These are phyloP conservation scores for Chydorus sphaericus DNA, from an alignment of 2,888 invertebrate genomes.

Conservation along the genomic window DNA sequence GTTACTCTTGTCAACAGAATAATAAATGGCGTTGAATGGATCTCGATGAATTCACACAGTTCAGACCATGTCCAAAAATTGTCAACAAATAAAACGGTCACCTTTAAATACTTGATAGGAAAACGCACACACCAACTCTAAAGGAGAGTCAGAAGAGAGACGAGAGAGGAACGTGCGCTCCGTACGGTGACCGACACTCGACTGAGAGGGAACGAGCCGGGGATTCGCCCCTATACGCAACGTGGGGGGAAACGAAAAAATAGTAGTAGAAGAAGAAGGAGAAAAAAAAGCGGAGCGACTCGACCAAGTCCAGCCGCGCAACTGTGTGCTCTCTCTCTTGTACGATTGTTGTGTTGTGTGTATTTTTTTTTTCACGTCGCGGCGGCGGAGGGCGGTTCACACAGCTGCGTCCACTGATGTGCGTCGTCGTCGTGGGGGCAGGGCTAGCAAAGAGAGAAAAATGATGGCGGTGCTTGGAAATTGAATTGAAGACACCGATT, in stretches of 20 bases:
- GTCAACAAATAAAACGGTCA: too few species aligned
- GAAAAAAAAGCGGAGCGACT: background rate
- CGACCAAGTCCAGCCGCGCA: constrained; percentile 3
- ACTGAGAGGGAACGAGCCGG: constrained; percentile 5
- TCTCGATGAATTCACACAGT: too few species aligned
- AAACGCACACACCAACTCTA: too few species aligned
- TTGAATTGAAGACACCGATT: background rate
- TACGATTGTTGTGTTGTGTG: background rate
- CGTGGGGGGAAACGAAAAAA: background rate
- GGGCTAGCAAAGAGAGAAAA: background rate
- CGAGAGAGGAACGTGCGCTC: too few species aligned
- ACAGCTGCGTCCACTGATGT: constrained; percentile 8
- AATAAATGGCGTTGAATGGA: too few species aligned
- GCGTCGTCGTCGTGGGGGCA: background rate
- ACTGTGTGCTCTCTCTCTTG: background rate
- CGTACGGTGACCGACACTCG: constrained; percentile 12
- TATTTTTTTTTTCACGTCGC: background rate
- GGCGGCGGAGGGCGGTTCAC: too few species aligned
- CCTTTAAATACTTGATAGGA: too few species aligned
- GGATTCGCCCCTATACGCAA: background rate
- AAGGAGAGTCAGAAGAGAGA: too few species aligned
- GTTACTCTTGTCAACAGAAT: too few species aligned
- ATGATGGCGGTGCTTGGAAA: background rate
- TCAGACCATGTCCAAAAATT: too few species aligned
- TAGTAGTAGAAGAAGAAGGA: background rate